Conservation (phyloP, 2,797 vertebrate genomes). For the Sylvilagus floridanus region DNA sequence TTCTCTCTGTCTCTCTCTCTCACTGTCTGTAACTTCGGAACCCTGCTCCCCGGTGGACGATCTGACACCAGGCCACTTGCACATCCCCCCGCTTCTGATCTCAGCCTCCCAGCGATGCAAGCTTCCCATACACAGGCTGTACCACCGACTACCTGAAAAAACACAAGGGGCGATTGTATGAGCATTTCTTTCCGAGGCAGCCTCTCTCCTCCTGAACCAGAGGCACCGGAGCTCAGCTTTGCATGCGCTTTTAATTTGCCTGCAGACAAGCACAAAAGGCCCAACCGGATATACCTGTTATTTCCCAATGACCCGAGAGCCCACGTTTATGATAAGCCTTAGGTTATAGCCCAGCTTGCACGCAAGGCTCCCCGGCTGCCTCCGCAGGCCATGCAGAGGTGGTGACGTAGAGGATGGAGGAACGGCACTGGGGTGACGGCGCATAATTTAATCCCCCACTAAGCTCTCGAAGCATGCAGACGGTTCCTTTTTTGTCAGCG, state of each 20-base stretch:
- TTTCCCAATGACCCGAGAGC: conserved; percentile 90
- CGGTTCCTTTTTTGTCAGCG: conserved; percentile 75
- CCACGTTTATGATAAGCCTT: conserved; percentile 90
- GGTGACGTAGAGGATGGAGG: conserved; percentile 83
- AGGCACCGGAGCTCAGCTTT: conserved; percentile 86
- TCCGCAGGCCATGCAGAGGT: conserved; percentile 87
- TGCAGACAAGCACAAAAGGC: conserved; percentile 88
- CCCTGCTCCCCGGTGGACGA: neutral
- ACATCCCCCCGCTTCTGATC: conserved; percentile 65
- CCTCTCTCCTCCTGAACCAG: conserved; percentile 84
- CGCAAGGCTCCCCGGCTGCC: conserved; percentile 88
- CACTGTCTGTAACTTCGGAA: neutral
- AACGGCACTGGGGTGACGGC: conserved; percentile 87
- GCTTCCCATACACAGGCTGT: conserved; percentile 73
- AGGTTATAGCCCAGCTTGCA: conserved; percentile 90
- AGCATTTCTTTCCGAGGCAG: conserved; percentile 84
- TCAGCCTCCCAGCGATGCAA: conserved; percentile 80
- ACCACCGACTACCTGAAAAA: conserved; percentile 76
- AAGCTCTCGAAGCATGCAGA: conserved; percentile 80
- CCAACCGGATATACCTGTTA: conserved; percentile 92
- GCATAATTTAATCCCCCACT: conserved; percentile 82
- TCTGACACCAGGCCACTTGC: neutral
- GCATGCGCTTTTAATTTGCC: conserved; percentile 87
- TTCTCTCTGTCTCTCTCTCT: too few relatives aligned
- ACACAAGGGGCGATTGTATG: conserved; percentile 81